A percentile compares a stretch with the other conserved stretches of the same genome.
These are phyloP conservation scores for Netelia inedita DNA, from an alignment of 2,888 invertebrate genomes.

Conservation along the genomic window DNA sequence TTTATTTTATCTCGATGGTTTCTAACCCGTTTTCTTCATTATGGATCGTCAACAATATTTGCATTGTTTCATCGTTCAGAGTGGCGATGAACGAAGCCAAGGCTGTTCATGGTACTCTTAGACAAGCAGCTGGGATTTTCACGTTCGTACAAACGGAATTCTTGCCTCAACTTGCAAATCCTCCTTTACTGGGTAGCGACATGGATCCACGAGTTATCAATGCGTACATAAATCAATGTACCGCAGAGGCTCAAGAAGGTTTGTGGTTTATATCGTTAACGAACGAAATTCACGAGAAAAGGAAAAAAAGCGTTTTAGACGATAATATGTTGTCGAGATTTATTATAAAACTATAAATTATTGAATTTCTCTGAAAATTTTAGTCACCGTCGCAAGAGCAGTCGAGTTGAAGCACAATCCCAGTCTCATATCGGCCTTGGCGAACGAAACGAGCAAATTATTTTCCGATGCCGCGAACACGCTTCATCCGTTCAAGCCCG, in stretches of 20 bases:
- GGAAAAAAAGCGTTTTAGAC: not conserved
- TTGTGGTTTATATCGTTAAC: slow-evolving; percentile 72
- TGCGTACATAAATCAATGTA: slow-evolving; percentile 88
- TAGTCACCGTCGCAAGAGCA: slow-evolving; percentile 88
- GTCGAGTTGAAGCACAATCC: slow-evolving; percentile 88
- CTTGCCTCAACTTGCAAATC: slow-evolving; percentile 81
- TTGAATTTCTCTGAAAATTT: slow-evolving; percentile 47
- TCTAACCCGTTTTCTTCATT: slow-evolving; percentile 12
- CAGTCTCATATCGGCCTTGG: slow-evolving; percentile 87
- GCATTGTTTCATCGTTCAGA: slow-evolving; percentile 72
- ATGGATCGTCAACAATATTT: not conserved
- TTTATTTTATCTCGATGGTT: not conserved
- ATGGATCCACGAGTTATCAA: slow-evolving; percentile 87
- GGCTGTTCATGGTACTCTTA: slow-evolving; percentile 87
- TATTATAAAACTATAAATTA: not conserved
- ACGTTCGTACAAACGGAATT: slow-evolving; percentile 86
- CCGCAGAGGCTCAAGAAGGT: slow-evolving; percentile 89
- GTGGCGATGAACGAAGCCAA: slow-evolving; percentile 88
- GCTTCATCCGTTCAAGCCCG: slow-evolving; percentile 85
- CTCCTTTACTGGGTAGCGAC: slow-evolving; percentile 85
- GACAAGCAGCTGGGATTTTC: slow-evolving; percentile 88
- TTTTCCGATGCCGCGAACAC: slow-evolving; percentile 87
- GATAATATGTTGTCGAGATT: slow-evolving; percentile 9
- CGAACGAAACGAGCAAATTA: slow-evolving; percentile 88
- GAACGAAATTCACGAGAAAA: slow-evolving; percentile 8